Conservation (phyloP, 2,797 vertebrate genomes). For the Argentina silus region DNA sequence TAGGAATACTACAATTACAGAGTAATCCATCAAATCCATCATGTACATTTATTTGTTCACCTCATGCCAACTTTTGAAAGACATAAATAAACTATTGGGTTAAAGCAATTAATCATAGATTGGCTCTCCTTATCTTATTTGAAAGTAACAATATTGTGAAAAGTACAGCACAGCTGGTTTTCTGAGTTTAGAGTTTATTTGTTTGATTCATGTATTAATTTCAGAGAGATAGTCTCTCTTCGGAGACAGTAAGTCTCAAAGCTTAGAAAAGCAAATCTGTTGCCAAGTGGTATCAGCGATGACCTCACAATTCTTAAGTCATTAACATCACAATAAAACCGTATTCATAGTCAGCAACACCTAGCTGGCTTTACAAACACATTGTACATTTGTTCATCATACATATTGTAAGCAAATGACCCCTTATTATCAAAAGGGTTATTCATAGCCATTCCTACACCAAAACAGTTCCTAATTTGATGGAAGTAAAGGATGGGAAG, state of each 20-base stretch:
- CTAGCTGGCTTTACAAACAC: constrained; percentile 33
- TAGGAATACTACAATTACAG: constrained; percentile 40
- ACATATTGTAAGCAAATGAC: not conserved
- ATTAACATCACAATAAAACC: constrained; percentile 44
- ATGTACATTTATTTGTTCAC: constrained; percentile 21
- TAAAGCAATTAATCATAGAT: constrained; percentile 41
- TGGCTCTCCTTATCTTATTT: constrained; percentile 42
- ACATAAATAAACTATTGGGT: constrained; percentile 54
- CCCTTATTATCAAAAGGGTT: not conserved
- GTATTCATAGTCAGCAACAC: constrained; percentile 43
- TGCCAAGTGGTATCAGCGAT: constrained; percentile 53
- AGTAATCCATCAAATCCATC: constrained; percentile 55
- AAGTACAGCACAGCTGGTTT: constrained; percentile 17
- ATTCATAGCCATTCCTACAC: not conserved
- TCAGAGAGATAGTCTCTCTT: constrained; percentile 46
- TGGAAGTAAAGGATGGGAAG: not conserved
- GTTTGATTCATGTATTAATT: constrained; percentile 56
- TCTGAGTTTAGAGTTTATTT: constrained; percentile 55
- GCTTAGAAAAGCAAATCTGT: constrained; percentile 50
- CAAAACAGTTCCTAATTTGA: not conserved
- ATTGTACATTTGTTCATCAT: not conserved
- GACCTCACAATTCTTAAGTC: constrained; percentile 38
- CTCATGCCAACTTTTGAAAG: constrained; percentile 17
- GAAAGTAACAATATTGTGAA: constrained; percentile 34
- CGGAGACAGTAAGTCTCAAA: constrained; percentile 61